Base-by-base conservation (phyloP, 92 coral and sea anemone genomes). In the Parazoanthus atlanticus region DNA sequence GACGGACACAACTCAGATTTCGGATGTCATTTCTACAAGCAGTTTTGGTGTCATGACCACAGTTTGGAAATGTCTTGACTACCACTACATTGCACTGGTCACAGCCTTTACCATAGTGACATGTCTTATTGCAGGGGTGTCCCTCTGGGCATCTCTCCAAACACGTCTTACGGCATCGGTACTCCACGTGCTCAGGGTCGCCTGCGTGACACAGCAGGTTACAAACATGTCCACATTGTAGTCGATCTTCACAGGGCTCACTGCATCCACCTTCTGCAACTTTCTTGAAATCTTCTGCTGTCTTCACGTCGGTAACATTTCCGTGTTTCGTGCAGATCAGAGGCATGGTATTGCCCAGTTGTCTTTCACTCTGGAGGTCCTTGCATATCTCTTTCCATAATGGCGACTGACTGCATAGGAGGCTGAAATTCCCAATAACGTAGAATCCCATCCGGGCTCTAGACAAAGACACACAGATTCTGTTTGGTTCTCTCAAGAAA, bases 391-490 rank as follows among this genome's bases (percentile, higher is more conserved):
- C 89, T 36, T 85, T 80, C 96, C 96, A 94, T 47, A 94, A 86
- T 11, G 52, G 31, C 79, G 86, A 85, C 25, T 89, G 71, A 26
- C 78, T 83, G 56, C 85, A 86, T 38, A 94, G 64, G 49, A 94
- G 90, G 34, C 41, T 89, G 86, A 90, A 92, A 49, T 94, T 91
- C 6, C 96, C 96, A 36, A 94, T 86, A 82, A 93, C 91, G 73
- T 94, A 94, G 80, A 94, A 74, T 34, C 93, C 96, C 84, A 86
- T 26, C 19, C 94, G 93, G 21, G 96, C 96, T 83, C 96, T 77
- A 17, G 96, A 94, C 64, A 94, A 46, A 34, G 96, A 93, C 19
- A 94, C 96, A 61, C 96, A 94, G 78, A 94, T 90, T 86, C 97
- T 88, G 88, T 93, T 94, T 69, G 97, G 73, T 7, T 92, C 93